Percentiles rank a stretch among this genome's conserved stretches.
Evolutionary conservation across 2,888 invertebrate genomes (phyloP).

Genomic region (Spicauda simplicius): DNA sequence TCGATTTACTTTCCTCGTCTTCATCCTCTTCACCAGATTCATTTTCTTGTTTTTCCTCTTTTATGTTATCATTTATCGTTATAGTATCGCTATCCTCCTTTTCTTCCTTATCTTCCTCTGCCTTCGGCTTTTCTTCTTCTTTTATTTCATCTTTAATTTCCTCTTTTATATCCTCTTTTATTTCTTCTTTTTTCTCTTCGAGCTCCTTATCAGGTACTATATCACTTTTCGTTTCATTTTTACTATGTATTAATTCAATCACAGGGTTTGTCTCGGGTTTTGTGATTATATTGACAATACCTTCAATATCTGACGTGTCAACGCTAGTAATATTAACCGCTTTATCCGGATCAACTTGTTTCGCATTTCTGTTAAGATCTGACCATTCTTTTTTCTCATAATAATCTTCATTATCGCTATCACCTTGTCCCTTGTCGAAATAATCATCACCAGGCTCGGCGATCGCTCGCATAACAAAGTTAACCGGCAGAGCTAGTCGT

Average conservation of each 20-base stretch:
- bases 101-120: conserved; percentile 26
- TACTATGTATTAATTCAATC: conserved; percentile 46
- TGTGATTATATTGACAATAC: conserved; percentile 68
- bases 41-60: conserved; percentile 22
- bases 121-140: conserved; percentile 8
- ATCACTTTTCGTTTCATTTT: conserved; percentile 37
- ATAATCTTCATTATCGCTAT: conserved; percentile 65
- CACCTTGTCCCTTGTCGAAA: conserved; percentile 65
- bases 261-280: conserved; percentile 48
- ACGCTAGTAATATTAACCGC: conserved; percentile 48
- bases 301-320: conserved; percentile 62
- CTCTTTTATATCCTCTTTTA: not conserved
- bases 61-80: too few relatives aligned
- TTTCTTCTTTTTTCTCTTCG: conserved; percentile 11
- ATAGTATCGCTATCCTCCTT: too few relatives aligned
- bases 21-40: conserved; percentile 37
- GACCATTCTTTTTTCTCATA: conserved; percentile 77
- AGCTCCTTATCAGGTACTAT: not conserved
- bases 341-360: conserved; percentile 44
- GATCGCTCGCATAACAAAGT: conserved; percentile 65
- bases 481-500: conserved; percentile 67
- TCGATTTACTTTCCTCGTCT: conserved; percentile 25
- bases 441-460: conserved; percentile 68
- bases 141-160: conserved; percentile 17
- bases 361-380: conserved; percentile 56